A percentile compares a stretch with the other conserved stretches of the same genome.
Evolutionary conservation across 2,888 invertebrate species (phyloP).

Genomic region (Mesochorus sp.): DNA sequence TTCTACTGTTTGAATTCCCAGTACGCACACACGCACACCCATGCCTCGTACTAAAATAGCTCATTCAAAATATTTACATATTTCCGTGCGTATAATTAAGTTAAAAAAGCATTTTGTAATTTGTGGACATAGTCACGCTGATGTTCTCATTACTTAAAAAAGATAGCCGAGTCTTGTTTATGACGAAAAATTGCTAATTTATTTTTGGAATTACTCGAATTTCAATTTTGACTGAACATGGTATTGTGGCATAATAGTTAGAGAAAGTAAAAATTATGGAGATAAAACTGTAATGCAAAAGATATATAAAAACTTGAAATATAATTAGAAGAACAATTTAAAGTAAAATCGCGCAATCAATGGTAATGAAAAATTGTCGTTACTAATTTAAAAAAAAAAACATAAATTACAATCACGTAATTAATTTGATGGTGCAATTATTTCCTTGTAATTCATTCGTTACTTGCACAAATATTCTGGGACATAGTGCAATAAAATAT

Average conservation of each 20-base stretch:
- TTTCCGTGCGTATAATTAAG: slow-evolving; percentile 3
- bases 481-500: no score
- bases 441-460: no score
- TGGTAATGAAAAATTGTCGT: no score
- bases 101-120: neutral
- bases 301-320: no score
- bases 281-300: neutral
- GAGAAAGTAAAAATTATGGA: no score
- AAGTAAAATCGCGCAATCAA: no score
- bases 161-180: neutral
- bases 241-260: no score
- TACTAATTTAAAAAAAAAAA: no score
- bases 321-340: no score
- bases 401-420: no score
- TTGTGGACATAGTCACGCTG: neutral
- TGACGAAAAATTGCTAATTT: neutral
- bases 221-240: neutral
- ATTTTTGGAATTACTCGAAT: slow-evolving; percentile 1
- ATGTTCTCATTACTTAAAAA: neutral
- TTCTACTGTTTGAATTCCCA: neutral
- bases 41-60: slow-evolving; percentile 34
- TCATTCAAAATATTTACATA: slow-evolving; percentile 52
- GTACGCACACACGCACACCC: neutral
- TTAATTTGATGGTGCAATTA: no score
- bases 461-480: no score